These are phyloP conservation scores for Myanophis thanlyinensis DNA, from an alignment of 2,113 vertebrate species.

Conservation along the genomic window DNA sequence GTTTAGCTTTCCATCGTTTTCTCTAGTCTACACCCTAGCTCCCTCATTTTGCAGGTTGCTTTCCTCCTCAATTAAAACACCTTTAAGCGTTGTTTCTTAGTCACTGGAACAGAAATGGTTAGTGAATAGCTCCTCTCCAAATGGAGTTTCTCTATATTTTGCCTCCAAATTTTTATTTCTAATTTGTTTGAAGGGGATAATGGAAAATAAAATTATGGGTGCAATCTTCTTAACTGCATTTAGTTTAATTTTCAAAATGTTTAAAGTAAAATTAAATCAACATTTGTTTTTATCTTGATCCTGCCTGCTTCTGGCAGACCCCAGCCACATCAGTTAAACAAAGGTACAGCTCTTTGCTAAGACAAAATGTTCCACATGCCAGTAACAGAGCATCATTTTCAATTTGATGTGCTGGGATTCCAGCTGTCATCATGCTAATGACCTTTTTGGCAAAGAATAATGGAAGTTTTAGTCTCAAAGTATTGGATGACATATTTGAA, in stretches of 20 bases:
- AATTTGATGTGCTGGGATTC: background rate
- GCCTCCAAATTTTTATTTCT: background rate
- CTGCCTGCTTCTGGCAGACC: background rate
- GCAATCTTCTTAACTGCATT: background rate
- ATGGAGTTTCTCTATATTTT: background rate
- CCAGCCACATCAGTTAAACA: background rate
- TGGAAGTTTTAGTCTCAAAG: background rate
- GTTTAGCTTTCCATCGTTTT: background rate
- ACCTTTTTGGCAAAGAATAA: background rate
- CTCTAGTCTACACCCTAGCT: background rate
- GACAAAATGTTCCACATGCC: background rate
- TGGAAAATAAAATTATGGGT: background rate
- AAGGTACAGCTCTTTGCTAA: background rate
- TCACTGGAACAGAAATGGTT: background rate
- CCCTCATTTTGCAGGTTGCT: background rate
- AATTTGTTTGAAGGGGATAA: background rate
- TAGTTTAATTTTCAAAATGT: background rate
- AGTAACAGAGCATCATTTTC: background rate
- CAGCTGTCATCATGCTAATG: background rate
- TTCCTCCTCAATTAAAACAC: background rate
- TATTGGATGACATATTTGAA: background rate
- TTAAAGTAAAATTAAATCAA: background rate
- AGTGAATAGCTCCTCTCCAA: background rate
- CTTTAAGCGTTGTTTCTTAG: background rate
- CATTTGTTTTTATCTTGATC: background rate